phyloP scores from a whole-genome alignment of 2,797 vertebrate species.

The Dicrostonyx torquatus region DNA sequence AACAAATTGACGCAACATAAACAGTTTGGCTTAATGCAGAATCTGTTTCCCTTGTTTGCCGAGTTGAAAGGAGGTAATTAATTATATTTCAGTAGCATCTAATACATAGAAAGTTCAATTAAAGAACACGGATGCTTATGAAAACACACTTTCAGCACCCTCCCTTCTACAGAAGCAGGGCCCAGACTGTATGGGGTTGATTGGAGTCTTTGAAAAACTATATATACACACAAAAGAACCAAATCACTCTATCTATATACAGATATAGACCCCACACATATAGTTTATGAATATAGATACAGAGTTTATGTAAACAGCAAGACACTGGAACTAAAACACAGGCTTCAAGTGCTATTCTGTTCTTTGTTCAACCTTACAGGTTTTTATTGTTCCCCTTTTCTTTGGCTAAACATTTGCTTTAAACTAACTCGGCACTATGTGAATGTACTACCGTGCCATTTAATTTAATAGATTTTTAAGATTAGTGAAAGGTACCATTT shows the following conservation, averaged over 20 bases:
- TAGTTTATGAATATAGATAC: not conserved
- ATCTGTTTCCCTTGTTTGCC: slow-evolving; percentile 64
- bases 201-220: slow-evolving; percentile 56
- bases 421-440: slow-evolving; percentile 30
- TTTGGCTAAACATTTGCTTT: slow-evolving; percentile 54
- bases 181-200: not conserved
- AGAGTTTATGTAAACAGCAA: slow-evolving; percentile 6
- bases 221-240: not conserved
- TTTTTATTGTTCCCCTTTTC: slow-evolving; percentile 51
- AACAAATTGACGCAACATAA: slow-evolving; percentile 71
- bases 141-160: slow-evolving; percentile 51
- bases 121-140: slow-evolving; percentile 25
- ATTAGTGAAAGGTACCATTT: slow-evolving; percentile 46
- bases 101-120: slow-evolving; percentile 77
- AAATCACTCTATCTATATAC: not conserved
- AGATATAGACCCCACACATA: not conserved
- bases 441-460: slow-evolving; percentile 41
- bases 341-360: slow-evolving; percentile 76
- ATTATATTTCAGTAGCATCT: slow-evolving; percentile 30
- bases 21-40: slow-evolving; percentile 68
- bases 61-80: slow-evolving; percentile 50
- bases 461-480: slow-evolving; percentile 52
- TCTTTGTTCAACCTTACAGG: slow-evolving; percentile 59
- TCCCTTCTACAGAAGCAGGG: not conserved
- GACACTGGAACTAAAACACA: slow-evolving; percentile 71